Percentiles rank a stretch among this genome's conserved stretches.
phyloP scores from a whole-genome alignment of 2,113 vertebrate genomes.

The Galemys pyrenaicus region DNA sequence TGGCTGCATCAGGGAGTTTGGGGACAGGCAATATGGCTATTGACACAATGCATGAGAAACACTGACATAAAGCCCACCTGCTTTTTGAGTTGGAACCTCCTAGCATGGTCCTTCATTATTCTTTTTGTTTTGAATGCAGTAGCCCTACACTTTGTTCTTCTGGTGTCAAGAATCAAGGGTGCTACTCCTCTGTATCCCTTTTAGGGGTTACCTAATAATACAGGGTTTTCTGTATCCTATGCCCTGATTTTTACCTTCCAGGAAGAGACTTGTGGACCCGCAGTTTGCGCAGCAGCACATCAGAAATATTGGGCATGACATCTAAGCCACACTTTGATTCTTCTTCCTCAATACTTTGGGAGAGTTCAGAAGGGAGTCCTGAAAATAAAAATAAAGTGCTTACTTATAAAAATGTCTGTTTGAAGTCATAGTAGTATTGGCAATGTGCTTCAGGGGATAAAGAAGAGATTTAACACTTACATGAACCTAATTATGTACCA shows the following conservation, averaged over 20 bases:
- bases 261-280: slow-evolving; percentile 92
- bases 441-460: background rate
- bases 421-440: background rate
- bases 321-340: slow-evolving; percentile 90
- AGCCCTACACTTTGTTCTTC: background rate
- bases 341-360: slow-evolving; percentile 83
- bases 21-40: background rate
- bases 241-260: slow-evolving; percentile 88
- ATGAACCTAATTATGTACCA: background rate
- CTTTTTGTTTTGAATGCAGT: slow-evolving; percentile 18
- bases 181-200: background rate
- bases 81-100: background rate
- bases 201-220: background rate
- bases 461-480: background rate
- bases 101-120: background rate
- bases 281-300: slow-evolving; percentile 94
- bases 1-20: background rate
- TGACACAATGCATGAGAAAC: background rate
- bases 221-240: background rate
- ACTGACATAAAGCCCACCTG: background rate
- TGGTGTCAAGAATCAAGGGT: background rate
- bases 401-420: background rate
- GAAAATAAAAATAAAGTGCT: slow-evolving; percentile 49
- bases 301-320: slow-evolving; percentile 96
- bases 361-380: slow-evolving; percentile 86